Evolutionary conservation across 2,888 invertebrate species (phyloP).

Genomic region (Drosophila neutralis): DNA sequence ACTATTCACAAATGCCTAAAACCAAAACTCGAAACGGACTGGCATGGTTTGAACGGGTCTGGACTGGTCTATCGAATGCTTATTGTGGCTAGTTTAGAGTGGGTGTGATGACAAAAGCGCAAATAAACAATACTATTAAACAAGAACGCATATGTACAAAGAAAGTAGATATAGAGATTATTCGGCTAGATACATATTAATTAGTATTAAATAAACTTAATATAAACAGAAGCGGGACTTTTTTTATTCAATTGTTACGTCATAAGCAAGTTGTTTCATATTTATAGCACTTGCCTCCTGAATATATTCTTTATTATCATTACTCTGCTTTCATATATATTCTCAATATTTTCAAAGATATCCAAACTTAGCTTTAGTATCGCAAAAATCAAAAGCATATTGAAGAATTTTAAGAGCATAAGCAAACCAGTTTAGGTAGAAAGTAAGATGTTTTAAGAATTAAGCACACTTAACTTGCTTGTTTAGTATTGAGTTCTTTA

Average conservation of each 20-base stretch:
- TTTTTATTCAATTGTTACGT: not conserved
- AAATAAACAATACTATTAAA: slow-evolving; percentile 10
- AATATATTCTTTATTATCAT: not conserved
- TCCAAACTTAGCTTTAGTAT: not conserved
- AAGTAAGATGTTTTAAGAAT: not conserved
- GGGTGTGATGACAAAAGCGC: slow-evolving; percentile 22
- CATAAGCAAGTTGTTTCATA: not conserved
- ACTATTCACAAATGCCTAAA: slow-evolving; percentile 35
- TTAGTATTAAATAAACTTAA: slow-evolving; percentile 6
- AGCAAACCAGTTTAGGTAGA: not conserved
- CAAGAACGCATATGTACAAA: not conserved
- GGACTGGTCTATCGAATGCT: slow-evolving; percentile 12
- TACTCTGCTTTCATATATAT: not conserved
- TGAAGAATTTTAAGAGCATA: not conserved
- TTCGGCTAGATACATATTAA: not conserved
- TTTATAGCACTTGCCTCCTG: not conserved
- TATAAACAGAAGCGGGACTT: not conserved
- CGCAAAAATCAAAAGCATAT: too few relatives aligned
- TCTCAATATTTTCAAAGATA: not conserved
- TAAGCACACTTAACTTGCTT: not conserved
- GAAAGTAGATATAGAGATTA: slow-evolving; percentile 17
- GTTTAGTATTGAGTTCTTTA: not conserved
- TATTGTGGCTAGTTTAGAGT: slow-evolving; percentile 21
- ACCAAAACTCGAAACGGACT: slow-evolving; percentile 12
- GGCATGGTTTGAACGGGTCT: slow-evolving; percentile 1